Base-by-base conservation (phyloP, 1,140 invertebrate species). In the Drosophila lini region DNA sequence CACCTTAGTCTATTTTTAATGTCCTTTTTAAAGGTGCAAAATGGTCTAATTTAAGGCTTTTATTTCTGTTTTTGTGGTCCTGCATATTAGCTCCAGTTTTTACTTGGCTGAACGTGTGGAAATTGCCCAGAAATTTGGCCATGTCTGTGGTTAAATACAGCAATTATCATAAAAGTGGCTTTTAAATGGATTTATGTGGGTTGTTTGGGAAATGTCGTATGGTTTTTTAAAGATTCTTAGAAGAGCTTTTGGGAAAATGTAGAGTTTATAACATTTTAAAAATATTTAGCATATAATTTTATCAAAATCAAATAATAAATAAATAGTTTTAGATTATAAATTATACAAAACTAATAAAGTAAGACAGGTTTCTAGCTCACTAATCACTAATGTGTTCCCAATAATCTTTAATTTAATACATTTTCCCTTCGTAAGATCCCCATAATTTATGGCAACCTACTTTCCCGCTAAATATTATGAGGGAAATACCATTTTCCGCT, bases 1-100 rank as follows among this genome's bases (percentile, higher is more conserved):
- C 15, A 13, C 8, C 5, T 10, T 25, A 15, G 42, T 25, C 34
- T 34, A 25, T 57, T 71, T 86, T 85, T 81, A 73, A 78, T 88
- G 63, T 55, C 47, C 56, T 63, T 81, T 88, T 88, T 88, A 77
- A 80, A 84, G 84, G 84, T 84, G 84, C 80, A 69, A 55, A 89
- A 84, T 88, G 58, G 78, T 69, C 73, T 80, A n/a, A 47, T 52
- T 73, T 81, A 31, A 52, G 53, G 16, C 10, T 60, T 44, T 74
- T 74, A 36, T 38, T 55, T 28, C 22, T 16, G 28, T 41, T 36
- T 41, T 69, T 71, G 31, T 42, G 28, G 13, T 36, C 5, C 16
- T 5, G 16, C 32, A 32, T 25, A 68, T 55, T 53, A 52, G 61
- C 45, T 45, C 11, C 0, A 67, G 73, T 73, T 84, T 69, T 62